Evolutionary conservation across 2,113 vertebrate species (phyloP), one percentile per base, ranked within the genome.

Genomic region (Spea multiplicata): DNA sequence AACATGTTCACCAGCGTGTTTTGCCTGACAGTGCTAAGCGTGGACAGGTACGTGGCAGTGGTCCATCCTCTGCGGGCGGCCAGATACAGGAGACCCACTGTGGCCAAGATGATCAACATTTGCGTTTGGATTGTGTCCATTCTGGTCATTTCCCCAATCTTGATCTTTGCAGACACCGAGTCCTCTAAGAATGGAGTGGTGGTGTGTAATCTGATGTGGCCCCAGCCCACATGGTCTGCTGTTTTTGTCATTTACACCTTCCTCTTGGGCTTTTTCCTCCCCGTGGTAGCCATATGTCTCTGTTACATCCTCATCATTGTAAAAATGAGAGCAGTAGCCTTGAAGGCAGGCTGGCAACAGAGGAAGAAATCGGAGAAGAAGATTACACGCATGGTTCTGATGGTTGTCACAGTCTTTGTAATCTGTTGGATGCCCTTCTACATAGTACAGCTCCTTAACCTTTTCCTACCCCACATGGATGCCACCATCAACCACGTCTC

Each of bases 1-100:
- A 93, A 94, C 85, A 90, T 93, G 91, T 94, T 95, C 71, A 94
- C 94, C 70, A 92, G 92, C 84, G 93, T 94, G 86, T 95, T 94
- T 86, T 94, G 93, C 71, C 86, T 94, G 71, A 93, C 92, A 0
- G 92, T 93, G 81, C 93, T 95, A 89, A 93, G 91, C 14, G 90
- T 94, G 74, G 93, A 94, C 85, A 89, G 93, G 68, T 94, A 94
- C 79, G 75, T 94, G 53, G 93, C 94, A 0, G 92, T 94, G 67
- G 93, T 92, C 80, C 93, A 93, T 65, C 92, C 93, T 4, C 87
- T 94, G 52, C 86, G 89, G 13, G 89, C 90, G 6, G 87, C 88
- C 65, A 88, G 87, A 76, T 94, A 92, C 86, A 87, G 91, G 0
- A 88, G 88, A 30, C 93, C 93, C 8, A 85, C 82, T 0, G 90